phyloP scores from a whole-genome alignment of 2,113 vertebrate species.

The Anoura caudifer region DNA sequence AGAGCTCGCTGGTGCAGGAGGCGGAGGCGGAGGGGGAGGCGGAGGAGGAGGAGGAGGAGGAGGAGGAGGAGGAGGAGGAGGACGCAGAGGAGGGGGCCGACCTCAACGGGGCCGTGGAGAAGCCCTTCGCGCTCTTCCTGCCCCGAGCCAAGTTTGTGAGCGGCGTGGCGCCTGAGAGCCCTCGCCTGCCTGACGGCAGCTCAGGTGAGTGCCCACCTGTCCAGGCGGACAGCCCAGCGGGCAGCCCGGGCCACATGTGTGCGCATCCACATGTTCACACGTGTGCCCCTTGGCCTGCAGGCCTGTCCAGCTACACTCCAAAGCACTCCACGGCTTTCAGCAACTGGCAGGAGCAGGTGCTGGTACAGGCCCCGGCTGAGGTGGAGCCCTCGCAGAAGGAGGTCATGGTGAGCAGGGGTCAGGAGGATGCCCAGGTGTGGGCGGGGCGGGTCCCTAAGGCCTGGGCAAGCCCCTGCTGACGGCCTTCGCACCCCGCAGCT shows the following conservation, averaged over 20 bases:
- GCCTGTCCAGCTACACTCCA: conserved; percentile 92
- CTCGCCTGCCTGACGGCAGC: conserved; percentile 73
- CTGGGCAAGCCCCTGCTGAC: accelerated
- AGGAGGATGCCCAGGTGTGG: accelerated
- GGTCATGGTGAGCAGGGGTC: conserved; percentile 86
- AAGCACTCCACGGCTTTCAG: conserved; percentile 91
- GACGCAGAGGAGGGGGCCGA: conserved; percentile 49
- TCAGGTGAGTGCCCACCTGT: conserved; percentile 82
- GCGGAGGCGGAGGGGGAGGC: conserved; percentile 79
- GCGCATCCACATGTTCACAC: accelerated
- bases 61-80: conserved; percentile 75
- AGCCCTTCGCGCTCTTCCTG: conserved; percentile 78
- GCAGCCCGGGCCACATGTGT: not conserved
- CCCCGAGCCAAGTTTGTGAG: conserved; percentile 83
- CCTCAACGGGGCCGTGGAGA: conserved; percentile 38
- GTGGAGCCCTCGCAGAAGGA: conserved; percentile 78
- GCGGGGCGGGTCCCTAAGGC: accelerated
- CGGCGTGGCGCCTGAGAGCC: conserved; percentile 51
- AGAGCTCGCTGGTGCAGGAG: conserved; percentile 88
- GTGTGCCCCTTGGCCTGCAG: conserved; percentile 68
- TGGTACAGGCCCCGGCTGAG: conserved; percentile 73
- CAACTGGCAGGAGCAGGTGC: conserved; percentile 91
- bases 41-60: conserved; percentile 76
- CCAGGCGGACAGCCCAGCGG: not conserved
- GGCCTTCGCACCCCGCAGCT: conserved; percentile 80